Percentiles rank a stretch among this genome's conserved stretches.
phyloP scores from a whole-genome alignment of 1,140 invertebrate genomes.

The Sycophaga agraensis region DNA sequence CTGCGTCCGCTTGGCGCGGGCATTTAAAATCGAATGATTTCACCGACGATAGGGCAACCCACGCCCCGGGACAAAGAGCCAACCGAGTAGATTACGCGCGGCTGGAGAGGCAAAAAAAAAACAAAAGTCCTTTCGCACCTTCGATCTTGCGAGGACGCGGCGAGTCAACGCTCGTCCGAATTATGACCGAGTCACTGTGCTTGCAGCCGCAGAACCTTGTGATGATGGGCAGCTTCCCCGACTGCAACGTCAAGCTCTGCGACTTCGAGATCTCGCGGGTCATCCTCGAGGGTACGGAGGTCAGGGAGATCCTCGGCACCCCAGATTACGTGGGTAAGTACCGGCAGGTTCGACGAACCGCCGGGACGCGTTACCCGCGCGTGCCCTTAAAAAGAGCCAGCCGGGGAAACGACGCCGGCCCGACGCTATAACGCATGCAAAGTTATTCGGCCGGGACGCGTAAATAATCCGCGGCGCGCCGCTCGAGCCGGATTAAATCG shows the following conservation, averaged over 20 bases:
- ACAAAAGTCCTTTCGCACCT: neutral
- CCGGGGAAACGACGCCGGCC: neutral
- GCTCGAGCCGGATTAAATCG: too few species aligned
- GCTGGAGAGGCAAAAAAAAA: neutral
- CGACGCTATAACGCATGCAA: neutral
- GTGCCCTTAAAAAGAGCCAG: conserved; percentile 11
- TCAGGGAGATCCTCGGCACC: conserved; percentile 76
- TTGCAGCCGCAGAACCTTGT: conserved; percentile 74
- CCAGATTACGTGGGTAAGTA: conserved; percentile 78
- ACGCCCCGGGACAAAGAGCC: too few species aligned
- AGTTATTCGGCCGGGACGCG: neutral
- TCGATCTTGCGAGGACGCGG: too few species aligned
- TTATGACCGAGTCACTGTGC: too few species aligned
- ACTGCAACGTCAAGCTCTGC: conserved; percentile 74
- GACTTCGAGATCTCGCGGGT: conserved; percentile 76
- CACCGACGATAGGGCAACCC: too few species aligned
- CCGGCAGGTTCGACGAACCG: neutral
- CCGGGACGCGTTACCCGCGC: neutral
- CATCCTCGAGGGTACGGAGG: conserved; percentile 67
- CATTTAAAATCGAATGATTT: too few species aligned
- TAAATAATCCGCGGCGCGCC: too few species aligned
- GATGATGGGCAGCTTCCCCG: conserved; percentile 70
- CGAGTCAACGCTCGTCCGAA: too few species aligned
- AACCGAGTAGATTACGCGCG: too few species aligned
- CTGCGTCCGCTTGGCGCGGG: too few species aligned